Conservation (phyloP, 2,888 invertebrate genomes). For the Drosophila merina region DNA sequence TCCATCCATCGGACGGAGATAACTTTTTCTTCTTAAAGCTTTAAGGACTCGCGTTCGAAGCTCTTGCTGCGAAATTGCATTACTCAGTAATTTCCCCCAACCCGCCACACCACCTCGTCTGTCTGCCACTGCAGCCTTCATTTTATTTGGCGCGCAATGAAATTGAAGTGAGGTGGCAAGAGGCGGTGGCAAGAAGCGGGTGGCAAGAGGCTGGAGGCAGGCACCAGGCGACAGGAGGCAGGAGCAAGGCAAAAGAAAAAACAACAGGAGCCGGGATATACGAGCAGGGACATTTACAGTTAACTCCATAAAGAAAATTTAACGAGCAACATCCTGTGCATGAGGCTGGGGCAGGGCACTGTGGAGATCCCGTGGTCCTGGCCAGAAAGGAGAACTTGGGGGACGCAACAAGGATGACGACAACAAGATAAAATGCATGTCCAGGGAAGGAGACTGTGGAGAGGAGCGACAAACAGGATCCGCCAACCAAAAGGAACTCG, state of each 20-base stretch:
- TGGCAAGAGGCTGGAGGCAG: too few relatives aligned
- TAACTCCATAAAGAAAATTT: conserved; percentile 77
- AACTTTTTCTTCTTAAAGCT: conserved; percentile 49
- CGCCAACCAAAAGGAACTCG: neutral
- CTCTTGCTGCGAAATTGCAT: conserved; percentile 71
- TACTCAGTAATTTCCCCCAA: conserved; percentile 60
- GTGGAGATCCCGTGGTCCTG: neutral
- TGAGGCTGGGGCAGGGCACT: conserved; percentile 21
- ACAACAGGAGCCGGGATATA: conserved; percentile 50
- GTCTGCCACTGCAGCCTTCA: neutral
- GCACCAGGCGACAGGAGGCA: conserved; percentile 2
- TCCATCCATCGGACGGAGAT: conserved; percentile 5
- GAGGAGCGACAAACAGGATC: conserved; percentile 9
- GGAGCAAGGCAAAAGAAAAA: conserved; percentile 19
- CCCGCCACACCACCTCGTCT: neutral
- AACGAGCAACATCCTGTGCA: conserved; percentile 77
- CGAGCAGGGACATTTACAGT: conserved; percentile 72
- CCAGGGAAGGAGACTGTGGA: conserved; percentile 45
- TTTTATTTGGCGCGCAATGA: conserved; percentile 57
- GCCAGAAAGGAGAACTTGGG: neutral
- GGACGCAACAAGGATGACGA: conserved; percentile 66
- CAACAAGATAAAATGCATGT: conserved; percentile 76
- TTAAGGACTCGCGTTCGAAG: conserved; percentile 45
- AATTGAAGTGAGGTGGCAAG: conserved; percentile 61
- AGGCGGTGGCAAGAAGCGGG: neutral